Conservation (phyloP, 2,888 invertebrate genomes). For the Isotomurus palustris region DNA sequence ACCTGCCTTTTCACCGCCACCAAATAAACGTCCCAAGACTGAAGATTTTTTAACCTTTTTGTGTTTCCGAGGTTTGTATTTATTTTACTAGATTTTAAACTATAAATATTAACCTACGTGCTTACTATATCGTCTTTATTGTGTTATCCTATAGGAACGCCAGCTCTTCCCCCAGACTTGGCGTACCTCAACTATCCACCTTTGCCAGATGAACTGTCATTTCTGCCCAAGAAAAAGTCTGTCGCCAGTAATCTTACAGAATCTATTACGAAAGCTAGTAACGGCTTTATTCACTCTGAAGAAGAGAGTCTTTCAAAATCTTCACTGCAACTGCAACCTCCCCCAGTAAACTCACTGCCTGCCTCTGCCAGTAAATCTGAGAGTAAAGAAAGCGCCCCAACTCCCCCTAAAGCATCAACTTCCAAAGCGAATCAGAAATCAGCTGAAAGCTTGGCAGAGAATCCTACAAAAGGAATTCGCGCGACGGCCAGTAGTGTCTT, state of each 20-base stretch:
- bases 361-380: no score
- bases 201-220: conserved; percentile 49
- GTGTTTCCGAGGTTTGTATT: conserved; percentile 66
- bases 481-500: conserved; percentile 7
- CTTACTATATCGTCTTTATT: conserved; percentile 18
- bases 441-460: conserved; percentile 9
- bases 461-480: conserved; percentile 14
- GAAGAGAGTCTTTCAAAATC: no score
- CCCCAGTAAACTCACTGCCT: no score
- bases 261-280: conserved; percentile 1
- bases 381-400: no score
- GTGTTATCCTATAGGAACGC: conserved; percentile 55
- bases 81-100: neutral
- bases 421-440: no score
- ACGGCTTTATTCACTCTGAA: no score
- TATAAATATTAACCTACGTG: neutral
- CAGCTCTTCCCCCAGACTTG: conserved; percentile 65
- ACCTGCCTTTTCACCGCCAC: conserved; percentile 47
- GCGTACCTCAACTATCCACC: conserved; percentile 62
- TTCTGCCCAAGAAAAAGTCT: conserved; percentile 15
- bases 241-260: conserved; percentile 11
- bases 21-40: conserved; percentile 68
- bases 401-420: no score
- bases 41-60: conserved; percentile 81
- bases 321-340: no score